phyloP scores from a whole-genome alignment of 2,888 invertebrate species.

The Troilus luridus region DNA sequence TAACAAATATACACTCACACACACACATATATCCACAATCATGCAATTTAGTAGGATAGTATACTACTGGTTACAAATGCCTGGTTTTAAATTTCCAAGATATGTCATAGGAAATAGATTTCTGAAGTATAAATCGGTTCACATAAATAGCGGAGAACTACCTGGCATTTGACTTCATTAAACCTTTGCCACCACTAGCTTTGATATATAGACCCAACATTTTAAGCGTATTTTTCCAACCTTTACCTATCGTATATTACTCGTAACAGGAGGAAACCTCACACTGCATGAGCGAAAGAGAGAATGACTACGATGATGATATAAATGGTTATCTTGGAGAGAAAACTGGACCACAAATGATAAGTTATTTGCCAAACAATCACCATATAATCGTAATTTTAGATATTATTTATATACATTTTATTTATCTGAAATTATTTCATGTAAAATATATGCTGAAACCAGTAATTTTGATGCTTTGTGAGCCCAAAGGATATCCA shows the following conservation, averaged over 20 bases:
- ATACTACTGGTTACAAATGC: not conserved
- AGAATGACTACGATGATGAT: too few species aligned
- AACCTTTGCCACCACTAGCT: not conserved
- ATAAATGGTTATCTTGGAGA: too few species aligned
- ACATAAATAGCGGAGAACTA: not conserved
- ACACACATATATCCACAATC: not conserved
- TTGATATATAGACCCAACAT: not conserved
- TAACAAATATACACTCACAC: too few species aligned
- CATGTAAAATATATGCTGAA: too few species aligned
- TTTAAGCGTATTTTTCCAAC: not conserved
- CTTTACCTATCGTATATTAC: not conserved
- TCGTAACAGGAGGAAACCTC: not conserved
- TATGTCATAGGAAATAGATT: slow-evolving; percentile 20
- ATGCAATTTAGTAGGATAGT: not conserved
- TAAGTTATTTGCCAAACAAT: too few species aligned
- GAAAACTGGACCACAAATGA: too few species aligned
- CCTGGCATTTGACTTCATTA: slow-evolving; percentile 33
- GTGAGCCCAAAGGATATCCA: too few species aligned
- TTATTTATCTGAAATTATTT: too few species aligned
- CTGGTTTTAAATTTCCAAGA: not conserved
- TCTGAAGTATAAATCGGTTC: slow-evolving; percentile 14
- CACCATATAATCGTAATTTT: too few species aligned
- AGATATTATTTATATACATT: too few species aligned
- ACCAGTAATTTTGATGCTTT: too few species aligned
- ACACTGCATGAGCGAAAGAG: too few species aligned